phyloP scores from a whole-genome alignment of 2,797 vertebrate species.

The Sphenopsis melanotis region DNA sequence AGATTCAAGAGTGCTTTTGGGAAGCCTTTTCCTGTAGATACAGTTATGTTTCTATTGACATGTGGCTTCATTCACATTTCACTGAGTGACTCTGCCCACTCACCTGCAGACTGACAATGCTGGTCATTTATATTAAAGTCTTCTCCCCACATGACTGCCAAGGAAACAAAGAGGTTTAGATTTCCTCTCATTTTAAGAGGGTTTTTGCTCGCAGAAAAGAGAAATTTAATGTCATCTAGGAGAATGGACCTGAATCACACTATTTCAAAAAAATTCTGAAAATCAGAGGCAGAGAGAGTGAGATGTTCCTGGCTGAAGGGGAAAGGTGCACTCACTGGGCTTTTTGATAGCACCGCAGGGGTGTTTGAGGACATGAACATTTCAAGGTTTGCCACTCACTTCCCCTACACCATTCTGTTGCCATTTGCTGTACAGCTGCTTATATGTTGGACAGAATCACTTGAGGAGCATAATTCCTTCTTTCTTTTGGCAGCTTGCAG shows the following conservation, averaged over 20 bases:
- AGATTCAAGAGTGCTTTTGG: not conserved
- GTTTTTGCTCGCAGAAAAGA: not conserved
- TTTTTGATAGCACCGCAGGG: not conserved
- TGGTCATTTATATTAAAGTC: not conserved
- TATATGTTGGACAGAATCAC: not conserved
- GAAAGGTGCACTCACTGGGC: not conserved
- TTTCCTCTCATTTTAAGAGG: not conserved
- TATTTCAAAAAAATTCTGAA: not conserved
- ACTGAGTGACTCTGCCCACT: not conserved
- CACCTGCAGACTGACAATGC: not conserved
- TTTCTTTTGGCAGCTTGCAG: not conserved
- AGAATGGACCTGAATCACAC: not conserved
- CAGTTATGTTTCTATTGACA: not conserved
- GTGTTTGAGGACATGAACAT: not conserved
- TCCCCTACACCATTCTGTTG: not conserved
- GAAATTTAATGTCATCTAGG: not conserved
- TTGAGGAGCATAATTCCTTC: not conserved
- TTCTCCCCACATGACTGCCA: not conserved
- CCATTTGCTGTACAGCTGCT: not conserved
- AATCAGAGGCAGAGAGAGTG: not conserved
- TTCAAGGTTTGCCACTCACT: not conserved
- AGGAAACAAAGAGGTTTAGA: not conserved
- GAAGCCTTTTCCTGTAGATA: not conserved
- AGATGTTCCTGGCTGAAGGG: not conserved
- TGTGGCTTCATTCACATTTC: not conserved